Conservation (phyloP, 2,888 invertebrate species). For the Rhagium mordax region DNA sequence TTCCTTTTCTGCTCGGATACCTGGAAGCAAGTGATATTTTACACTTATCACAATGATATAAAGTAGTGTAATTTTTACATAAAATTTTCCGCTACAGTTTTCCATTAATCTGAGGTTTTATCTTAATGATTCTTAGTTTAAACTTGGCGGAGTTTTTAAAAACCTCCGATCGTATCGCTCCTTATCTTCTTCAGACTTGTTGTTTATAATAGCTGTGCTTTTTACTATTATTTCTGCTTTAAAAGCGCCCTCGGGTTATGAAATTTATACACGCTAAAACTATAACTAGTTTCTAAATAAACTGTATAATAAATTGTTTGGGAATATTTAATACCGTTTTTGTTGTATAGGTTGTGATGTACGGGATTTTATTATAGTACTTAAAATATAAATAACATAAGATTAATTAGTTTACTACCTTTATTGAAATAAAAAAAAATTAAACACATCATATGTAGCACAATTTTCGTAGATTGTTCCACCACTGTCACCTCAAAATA, state of each 20-base stretch:
- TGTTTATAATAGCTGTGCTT: constrained; percentile 59
- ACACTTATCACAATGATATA: constrained; percentile 70
- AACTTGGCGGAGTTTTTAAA: constrained; percentile 69
- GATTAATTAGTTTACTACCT: too few relatives aligned
- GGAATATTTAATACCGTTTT: too few relatives aligned
- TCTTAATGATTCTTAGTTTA: constrained; percentile 71
- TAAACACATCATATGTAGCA: too few relatives aligned
- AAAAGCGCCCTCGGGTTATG: constrained; percentile 19
- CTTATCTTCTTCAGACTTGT: constrained; percentile 62
- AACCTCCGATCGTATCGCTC: constrained; percentile 60
- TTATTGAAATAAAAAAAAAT: too few relatives aligned
- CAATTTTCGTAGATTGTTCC: too few relatives aligned
- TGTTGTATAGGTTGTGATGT: too few relatives aligned
- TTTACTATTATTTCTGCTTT: constrained; percentile 32
- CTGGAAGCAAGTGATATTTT: constrained; percentile 69
- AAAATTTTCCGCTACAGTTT: constrained; percentile 71
- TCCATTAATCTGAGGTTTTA: constrained; percentile 70
- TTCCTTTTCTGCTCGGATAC: constrained; percentile 59
- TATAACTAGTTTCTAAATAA: constrained; percentile 25
- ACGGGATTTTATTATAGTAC: too few relatives aligned
- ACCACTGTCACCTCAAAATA: too few relatives aligned
- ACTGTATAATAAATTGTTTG: background rate
- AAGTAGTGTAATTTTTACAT: constrained; percentile 71
- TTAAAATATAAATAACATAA: too few relatives aligned
- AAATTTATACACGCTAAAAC: constrained; percentile 18